Conservation (phyloP, 2,113 vertebrate genomes). For the Hydrolagus affinis region DNA sequence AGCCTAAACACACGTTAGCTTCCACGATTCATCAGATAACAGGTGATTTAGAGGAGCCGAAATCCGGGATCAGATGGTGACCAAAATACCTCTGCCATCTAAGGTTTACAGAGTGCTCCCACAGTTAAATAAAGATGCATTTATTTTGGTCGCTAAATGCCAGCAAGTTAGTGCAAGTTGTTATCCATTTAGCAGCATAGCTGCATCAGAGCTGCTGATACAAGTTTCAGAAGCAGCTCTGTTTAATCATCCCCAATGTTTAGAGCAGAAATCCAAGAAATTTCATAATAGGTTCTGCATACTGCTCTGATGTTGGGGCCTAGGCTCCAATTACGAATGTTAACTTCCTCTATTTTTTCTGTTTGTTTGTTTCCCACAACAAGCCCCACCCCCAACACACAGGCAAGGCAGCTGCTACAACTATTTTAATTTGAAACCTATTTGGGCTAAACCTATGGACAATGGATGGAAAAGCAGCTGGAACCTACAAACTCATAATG, state of each 20-base stretch:
- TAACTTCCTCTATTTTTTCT: neutral
- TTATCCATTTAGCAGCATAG: neutral
- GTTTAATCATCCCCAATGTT: neutral
- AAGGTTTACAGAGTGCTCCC: neutral
- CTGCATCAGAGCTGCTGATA: neutral
- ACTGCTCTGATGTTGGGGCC: neutral
- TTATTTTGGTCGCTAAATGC: conserved; percentile 1
- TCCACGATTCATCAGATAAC: no score
- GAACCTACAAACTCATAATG: no score
- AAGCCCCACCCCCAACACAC: neutral
- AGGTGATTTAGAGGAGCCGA: neutral
- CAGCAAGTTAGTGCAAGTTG: neutral
- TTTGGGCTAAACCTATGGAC: no score
- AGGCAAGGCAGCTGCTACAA: neutral
- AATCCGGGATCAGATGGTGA: neutral
- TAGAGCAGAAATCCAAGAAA: neutral
- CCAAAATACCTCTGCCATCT: neutral
- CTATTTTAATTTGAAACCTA: no score
- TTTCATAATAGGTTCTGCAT: neutral
- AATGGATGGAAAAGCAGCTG: no score
- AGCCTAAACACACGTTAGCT: no score
- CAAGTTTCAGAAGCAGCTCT: neutral
- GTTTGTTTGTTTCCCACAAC: neutral
- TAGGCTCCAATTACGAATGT: neutral
- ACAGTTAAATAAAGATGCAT: conserved; percentile 9